phyloP scores from a whole-genome alignment of 2,888 invertebrate species.

The Cheilosia variabilis region DNA sequence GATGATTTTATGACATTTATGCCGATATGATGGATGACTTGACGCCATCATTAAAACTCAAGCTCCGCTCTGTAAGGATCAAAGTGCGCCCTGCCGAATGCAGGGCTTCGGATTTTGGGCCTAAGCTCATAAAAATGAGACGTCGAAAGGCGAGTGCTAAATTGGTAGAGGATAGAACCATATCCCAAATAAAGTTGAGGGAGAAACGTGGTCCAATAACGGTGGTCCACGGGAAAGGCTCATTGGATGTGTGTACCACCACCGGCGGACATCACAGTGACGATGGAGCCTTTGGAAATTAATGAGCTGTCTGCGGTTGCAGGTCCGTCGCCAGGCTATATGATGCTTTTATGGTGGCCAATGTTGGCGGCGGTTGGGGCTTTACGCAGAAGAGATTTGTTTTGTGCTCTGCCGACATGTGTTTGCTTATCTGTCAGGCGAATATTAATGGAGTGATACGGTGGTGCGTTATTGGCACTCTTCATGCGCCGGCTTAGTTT shows the following conservation, averaged over 20 bases:
- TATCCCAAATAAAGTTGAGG: conserved; percentile 4
- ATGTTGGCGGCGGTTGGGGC: background rate
- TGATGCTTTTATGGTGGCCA: conserved; percentile 50
- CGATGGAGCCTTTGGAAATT: conserved; percentile 39
- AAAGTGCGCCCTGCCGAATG: conserved; percentile 37
- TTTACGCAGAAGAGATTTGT: conserved; percentile 8
- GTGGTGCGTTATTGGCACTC: background rate
- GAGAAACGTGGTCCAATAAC: too few relatives aligned
- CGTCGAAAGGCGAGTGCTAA: conserved; percentile 58
- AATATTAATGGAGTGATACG: conserved; percentile 26
- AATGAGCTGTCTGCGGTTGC: conserved; percentile 71
- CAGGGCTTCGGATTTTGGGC: conserved; percentile 3
- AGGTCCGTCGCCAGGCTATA: conserved; percentile 52
- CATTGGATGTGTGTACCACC: conserved; percentile 46
- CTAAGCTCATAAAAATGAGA: conserved; percentile 48
- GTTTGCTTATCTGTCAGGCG: conserved; percentile 50
- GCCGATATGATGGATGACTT: conserved; percentile 69
- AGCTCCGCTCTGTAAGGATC: conserved; percentile 31
- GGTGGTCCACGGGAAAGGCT: conserved; percentile 30
- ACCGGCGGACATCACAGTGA: conserved; percentile 44
- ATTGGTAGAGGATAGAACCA: conserved; percentile 38
- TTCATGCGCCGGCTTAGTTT: too few relatives aligned
- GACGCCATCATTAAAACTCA: conserved; percentile 60
- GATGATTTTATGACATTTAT: conserved; percentile 66
- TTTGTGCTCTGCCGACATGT: conserved; percentile 45